Conservation (phyloP, 2,113 vertebrate species). For the Cavia aperea region DNA sequence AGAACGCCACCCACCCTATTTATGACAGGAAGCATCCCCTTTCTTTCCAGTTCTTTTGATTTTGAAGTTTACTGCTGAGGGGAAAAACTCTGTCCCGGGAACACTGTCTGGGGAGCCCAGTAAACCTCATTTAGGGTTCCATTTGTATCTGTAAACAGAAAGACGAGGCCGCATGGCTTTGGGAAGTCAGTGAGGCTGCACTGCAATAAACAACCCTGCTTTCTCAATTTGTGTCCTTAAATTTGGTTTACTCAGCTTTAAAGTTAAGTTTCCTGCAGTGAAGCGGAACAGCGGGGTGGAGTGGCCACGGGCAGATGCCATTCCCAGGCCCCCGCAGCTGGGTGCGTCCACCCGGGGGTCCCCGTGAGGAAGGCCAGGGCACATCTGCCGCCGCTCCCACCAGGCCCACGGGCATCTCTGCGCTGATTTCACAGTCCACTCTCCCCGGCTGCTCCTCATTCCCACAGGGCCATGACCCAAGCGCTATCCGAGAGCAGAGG, state of each 20-base stretch:
- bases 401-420: too few relatives aligned
- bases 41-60: conserved; percentile 61
- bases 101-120: conserved; percentile 55
- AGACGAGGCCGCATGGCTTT: conserved; percentile 42
- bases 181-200: conserved; percentile 26
- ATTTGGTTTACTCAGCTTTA: conserved; percentile 45
- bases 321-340: background rate
- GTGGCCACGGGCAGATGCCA: background rate
- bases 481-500: background rate
- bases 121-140: conserved; percentile 50
- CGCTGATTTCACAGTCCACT: background rate
- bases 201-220: conserved; percentile 50
- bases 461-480: background rate
- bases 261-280: background rate
- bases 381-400: rapidly evolving
- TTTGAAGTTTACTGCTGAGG: conserved; percentile 60
- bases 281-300: background rate
- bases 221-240: conserved; percentile 55
- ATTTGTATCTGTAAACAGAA: conserved; percentile 51
- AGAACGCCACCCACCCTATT: conserved; percentile 54
- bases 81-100: conserved; percentile 17
- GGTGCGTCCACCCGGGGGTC: too few relatives aligned
- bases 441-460: background rate
- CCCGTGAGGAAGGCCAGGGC: background rate
- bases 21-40: conserved; percentile 53